Evolutionary conservation across 2,113 vertebrate genomes (phyloP), one percentile per base, ranked within the genome.

Genomic region (Gorsachius goisagi): DNA sequence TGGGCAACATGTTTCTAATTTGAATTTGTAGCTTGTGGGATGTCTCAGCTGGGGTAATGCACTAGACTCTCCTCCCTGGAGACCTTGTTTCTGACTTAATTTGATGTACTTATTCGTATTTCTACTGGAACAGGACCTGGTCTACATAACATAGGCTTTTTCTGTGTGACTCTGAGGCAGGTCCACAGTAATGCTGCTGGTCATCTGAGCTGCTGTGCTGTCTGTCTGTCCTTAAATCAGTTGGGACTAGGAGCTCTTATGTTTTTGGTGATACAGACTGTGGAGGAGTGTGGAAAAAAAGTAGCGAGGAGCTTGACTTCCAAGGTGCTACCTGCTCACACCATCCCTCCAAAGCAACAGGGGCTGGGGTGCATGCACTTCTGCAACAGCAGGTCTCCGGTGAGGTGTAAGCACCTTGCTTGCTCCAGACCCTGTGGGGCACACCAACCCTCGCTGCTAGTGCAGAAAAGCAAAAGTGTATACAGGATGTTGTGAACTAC

Each of bases 391-490:
- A n/a, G 24, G 15, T 85, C 20, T n/a, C 7, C 24, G 0, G 0
- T 11, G 44, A 78, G 8, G 9, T 44, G 4, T 39, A 11, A 75
- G 33, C 5, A 5, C 76, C 37, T 74, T 69, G 23, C 30, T 64
- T 69, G 27, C 35, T 58, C n/a, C 0, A 1, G 32, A 16, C 72
- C 39, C 50, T 33, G 32, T 50, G 76, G 17, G 8, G 3, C 18
- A 55, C 26, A 33, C 11, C 37, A 33, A 17, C 23, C 8, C 55
- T n/a, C 26, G 22, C 0, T 35, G 49, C 66, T 79, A 0, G 4
- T 20, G 24, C 3, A 52, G 72, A 39, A 75, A 39, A 78, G 26
- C 47, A 81, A 15, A 72, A 67, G 6, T 27, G 7, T 55, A 1
- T 33, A 26, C 35, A 56, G 37, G 52, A 19, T 63, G 14, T 20